Evolutionary conservation across 2,888 invertebrate species (phyloP), one percentile per base, ranked within the genome.

Genomic region (Tuberolachnus salignus): DNA sequence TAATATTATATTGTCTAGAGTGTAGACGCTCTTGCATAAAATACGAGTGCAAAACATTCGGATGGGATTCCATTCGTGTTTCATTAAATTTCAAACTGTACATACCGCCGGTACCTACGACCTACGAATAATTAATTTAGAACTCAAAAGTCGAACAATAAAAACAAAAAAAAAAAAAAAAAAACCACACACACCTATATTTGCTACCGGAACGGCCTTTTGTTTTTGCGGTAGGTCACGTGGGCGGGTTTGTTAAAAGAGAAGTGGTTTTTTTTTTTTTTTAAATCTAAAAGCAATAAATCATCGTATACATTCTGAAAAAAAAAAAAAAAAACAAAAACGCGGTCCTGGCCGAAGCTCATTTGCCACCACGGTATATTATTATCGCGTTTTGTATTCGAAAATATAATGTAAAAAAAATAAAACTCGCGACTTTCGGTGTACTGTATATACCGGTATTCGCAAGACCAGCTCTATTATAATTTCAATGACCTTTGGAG

Each of bases 11-110:
- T 51, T 67, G 67, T 67, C 67, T 51, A 51, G 67, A 67, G 26
- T 34, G 6, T 34, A 34, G 34, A 34, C 34, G 6, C 34, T 34
- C 13, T 6, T 67, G 51, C 51, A 67, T 67, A 13, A 34, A 34
- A 19, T 67, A 51, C 19, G 26, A 67, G 67, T 67, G 34, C n/a
- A 51, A 26, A 19, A 51, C 55, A 44, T 57, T 70, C 3, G n/a
- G 16, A 16, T 8, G 55, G 44, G 44, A n/a, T 10, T 46, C 8
- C 11, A 6, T 70, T 70, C 14, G 10, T 13, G 8, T 34, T 1
- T 21, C 16, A 1, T 42, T 55, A 3, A 23, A 44, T 46, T 59
- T 46, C 10, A 59, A 55, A 26, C n/a, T 9, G 42, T 46, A 13
- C 3, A 10, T n/a, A n/a, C n/a, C n/a, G n/a, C n/a, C n/a, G n/a